Base-by-base conservation (phyloP, 2,888 invertebrate species). In the Pelosia muscerda region DNA sequence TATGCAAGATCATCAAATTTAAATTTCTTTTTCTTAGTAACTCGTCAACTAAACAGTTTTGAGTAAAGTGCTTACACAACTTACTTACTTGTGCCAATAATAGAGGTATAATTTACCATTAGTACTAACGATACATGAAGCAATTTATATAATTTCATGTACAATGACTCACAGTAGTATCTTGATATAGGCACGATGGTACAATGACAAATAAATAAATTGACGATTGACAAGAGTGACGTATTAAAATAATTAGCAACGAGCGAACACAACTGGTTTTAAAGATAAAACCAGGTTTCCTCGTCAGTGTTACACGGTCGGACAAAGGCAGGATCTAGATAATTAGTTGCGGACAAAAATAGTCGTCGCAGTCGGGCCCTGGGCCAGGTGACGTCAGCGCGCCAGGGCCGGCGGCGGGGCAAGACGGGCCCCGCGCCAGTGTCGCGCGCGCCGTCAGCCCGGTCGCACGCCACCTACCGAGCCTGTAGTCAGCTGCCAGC, bases 391-490 rank as follows among this genome's bases (percentile, higher is more conserved):
- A 94, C 94, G 94, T 94, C 93, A 94, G 85, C 91, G 89, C 88
- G 90, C 88, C 91, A 91, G 92, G 90, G 93, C 91, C 90, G 87
- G 80, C 89, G 88, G 93, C 93, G 94, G 94, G 95, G 94, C 93
- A 94, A 95, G 92, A 94, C 93, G 94, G 94, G 95, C 94, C 94
- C 94, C 94, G 93, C 94, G 92, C 91, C 94, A 95, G 94, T 94
- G 93, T 90, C 93, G 94, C 93, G 94, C 93, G 94, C 94, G 94
- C 94, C 92, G 93, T 91, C 94, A 85, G 87, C 87, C 92, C 86
- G 91, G 90, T 87, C 93, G 93, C 94, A 95, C 94, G 93, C 88
- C 83, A 82, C 82, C 84, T 84, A 77, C 84, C 83, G 83, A 82
- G 82, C 81, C 84, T 76, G 75, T 75, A 71, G 76, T 73, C 77